Conservation (phyloP, 2,797 vertebrate species). For the Oreochromis mossambicus region DNA sequence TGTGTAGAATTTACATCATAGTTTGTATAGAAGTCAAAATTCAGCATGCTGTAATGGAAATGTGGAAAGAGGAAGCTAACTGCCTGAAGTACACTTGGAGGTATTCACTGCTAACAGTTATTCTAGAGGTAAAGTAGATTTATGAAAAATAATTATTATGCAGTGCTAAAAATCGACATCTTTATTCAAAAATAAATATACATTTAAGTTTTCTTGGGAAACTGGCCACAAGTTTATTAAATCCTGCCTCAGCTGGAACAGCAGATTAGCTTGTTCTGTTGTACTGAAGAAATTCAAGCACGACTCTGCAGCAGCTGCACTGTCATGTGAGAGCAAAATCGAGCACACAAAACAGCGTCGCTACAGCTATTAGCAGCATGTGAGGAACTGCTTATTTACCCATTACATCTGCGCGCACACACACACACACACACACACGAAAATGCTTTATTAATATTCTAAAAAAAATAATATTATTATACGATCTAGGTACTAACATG, state of each 20-base stretch:
- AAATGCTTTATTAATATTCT: not conserved
- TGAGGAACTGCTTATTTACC: not conserved
- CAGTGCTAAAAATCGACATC: not conserved
- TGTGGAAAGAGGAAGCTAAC: not conserved
- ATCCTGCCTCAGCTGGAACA: not conserved
- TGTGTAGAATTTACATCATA: not conserved
- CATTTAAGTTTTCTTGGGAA: not conserved
- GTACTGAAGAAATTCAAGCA: not conserved
- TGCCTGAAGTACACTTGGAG: not conserved
- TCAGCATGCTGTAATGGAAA: not conserved
- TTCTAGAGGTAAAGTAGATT: not conserved
- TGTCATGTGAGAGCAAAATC: not conserved
- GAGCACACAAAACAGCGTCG: not conserved
- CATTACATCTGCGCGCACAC: not conserved
- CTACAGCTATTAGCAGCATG: not conserved
- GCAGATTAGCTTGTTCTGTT: not conserved
- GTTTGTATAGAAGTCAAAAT: not conserved
- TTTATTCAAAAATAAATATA: slow-evolving; percentile 30
- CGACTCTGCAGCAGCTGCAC: not conserved
- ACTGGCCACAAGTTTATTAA: not conserved
- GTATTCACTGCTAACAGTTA: not conserved
- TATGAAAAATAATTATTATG: not conserved
- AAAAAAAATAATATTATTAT: not conserved
- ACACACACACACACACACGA: not conserved
- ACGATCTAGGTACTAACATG: not conserved